A percentile compares a stretch with the other conserved stretches of the same genome.
Conservation (phyloP, 2,888 invertebrate genomes). For the Eupithecia subumbrata region DNA sequence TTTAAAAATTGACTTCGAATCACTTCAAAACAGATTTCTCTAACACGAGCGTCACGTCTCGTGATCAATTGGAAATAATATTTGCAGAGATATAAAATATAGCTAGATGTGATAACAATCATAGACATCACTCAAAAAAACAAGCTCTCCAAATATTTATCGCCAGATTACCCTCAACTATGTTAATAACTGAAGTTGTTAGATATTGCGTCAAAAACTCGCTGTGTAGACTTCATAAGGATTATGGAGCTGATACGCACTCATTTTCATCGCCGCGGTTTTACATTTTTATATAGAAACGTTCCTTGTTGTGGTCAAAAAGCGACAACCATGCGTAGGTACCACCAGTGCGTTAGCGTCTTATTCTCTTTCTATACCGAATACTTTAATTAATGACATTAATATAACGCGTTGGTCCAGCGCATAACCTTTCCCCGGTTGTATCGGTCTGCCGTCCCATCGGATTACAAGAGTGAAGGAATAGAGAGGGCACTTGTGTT, state of each 20-base stretch:
- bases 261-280: no score
- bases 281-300: background rate
- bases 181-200: background rate
- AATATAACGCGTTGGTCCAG: no score
- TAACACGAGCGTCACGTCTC: conserved; percentile 78
- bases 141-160: background rate
- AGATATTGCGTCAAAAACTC: background rate
- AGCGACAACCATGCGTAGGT: background rate
- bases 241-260: background rate
- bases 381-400: no score
- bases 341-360: no score
- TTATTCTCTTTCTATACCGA: no score
- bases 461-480: no score
- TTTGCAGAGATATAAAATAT: conserved; percentile 50
- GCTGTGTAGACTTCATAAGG: background rate
- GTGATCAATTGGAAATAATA: conserved; percentile 75
- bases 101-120: conserved; percentile 44
- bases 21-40: conserved; percentile 78
- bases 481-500: no score
- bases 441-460: no score
- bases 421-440: no score
- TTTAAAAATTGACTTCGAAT: conserved; percentile 26
- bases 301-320: no score
- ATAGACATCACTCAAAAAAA: background rate
- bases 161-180: background rate